phyloP scores from a whole-genome alignment of 2,113 vertebrate species.

The Takifugu bimaculatus region DNA sequence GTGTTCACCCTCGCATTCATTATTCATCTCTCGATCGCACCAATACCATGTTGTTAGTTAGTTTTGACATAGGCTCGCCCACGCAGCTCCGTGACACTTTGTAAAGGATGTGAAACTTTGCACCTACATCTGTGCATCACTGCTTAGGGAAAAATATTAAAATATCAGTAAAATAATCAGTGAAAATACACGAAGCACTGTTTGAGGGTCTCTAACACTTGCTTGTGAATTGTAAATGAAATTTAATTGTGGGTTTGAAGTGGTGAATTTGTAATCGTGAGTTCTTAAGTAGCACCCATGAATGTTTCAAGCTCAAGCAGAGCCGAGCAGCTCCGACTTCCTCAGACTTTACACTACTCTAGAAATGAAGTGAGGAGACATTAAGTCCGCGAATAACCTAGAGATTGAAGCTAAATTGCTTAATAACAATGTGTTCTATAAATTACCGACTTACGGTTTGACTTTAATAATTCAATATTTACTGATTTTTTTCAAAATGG shows the following conservation, averaged over 20 bases:
- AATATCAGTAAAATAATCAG: no score
- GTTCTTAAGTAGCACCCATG: slow-evolving; percentile 17
- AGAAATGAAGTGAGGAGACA: slow-evolving; percentile 27
- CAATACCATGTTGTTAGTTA: no score
- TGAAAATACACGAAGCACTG: no score
- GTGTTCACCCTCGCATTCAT: slow-evolving; percentile 15
- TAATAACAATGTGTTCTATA: slow-evolving; percentile 15
- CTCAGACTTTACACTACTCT: slow-evolving; percentile 3
- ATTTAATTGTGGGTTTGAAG: slow-evolving; percentile 21
- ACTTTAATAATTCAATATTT: no score
- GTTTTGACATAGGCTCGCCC: no score
- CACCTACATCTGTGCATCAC: no score
- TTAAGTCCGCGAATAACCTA: slow-evolving; percentile 12
- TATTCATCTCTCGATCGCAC: slow-evolving; percentile 1
- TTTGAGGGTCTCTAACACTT: slow-evolving; percentile 1
- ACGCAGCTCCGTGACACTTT: no score
- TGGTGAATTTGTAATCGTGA: slow-evolving; percentile 16
- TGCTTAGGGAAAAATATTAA: no score
- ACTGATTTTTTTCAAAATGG: no score
- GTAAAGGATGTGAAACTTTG: no score
- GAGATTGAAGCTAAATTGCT: slow-evolving; percentile 6
- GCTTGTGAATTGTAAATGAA: slow-evolving; percentile 22
- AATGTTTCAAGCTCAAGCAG: slow-evolving; percentile 28
- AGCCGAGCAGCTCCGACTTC: slow-evolving; percentile 16
- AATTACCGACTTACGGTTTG: no score